These are phyloP conservation scores for Circaetus cinerascens DNA, from an alignment of 2,113 vertebrate species.

Conservation along the genomic window DNA sequence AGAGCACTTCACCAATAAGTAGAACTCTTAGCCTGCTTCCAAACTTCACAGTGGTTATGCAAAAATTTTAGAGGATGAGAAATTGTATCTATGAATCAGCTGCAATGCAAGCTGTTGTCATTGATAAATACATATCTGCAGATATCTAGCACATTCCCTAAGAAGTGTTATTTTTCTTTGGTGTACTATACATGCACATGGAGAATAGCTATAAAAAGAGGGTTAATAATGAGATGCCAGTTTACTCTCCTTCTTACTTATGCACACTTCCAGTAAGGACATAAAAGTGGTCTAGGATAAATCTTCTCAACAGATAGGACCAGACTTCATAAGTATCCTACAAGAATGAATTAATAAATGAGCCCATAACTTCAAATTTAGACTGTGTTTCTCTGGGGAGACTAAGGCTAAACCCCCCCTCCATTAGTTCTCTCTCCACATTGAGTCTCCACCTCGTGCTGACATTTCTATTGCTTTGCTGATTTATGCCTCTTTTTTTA, in stretches of 20 bases:
- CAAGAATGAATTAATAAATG: neutral
- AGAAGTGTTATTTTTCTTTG: neutral
- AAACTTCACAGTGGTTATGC: neutral
- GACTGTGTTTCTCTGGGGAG: neutral
- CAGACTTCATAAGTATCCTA: neutral
- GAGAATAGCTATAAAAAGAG: neutral
- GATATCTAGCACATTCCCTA: neutral
- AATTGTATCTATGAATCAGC: neutral
- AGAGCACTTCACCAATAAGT: neutral
- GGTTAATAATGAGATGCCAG: neutral
- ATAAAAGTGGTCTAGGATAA: neutral
- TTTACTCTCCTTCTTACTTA: neutral
- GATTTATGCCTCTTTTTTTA: neutral
- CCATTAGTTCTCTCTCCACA: neutral
- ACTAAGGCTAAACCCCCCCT: neutral
- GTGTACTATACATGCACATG: neutral
- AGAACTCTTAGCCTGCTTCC: neutral
- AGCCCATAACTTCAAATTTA: neutral
- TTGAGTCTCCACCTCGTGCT: neutral
- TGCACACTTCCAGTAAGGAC: neutral
- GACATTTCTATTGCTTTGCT: neutral
- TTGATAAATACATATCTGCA: neutral
- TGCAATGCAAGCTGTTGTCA: neutral
- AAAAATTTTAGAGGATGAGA: neutral
- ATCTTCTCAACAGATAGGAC: neutral